A percentile compares a stretch with the other conserved stretches of the same genome.
phyloP scores from a whole-genome alignment of 2,888 invertebrate genomes.

The Lamellibrachia satsuma region DNA sequence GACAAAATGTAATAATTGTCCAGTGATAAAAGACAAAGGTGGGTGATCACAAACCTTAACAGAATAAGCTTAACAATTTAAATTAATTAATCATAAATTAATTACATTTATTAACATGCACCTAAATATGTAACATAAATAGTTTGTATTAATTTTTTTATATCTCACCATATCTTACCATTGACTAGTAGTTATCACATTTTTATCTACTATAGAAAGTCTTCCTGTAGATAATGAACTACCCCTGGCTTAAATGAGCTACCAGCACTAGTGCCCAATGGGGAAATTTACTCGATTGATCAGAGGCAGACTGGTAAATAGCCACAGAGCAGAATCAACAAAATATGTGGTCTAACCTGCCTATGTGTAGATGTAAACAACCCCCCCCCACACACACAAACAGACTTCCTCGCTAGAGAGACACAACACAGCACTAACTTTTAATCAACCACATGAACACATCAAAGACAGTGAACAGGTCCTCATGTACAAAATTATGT shows the following conservation, averaged over 20 bases:
- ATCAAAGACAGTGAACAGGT: not conserved
- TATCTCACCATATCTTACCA: not conserved
- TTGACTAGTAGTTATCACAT: not conserved
- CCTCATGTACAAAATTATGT: no score
- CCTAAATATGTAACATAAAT: not conserved
- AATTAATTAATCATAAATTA: not conserved
- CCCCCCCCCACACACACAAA: not conserved
- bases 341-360: not conserved
- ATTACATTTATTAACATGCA: not conserved
- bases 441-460: not conserved
- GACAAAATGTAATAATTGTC: no score
- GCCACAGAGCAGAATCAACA: not conserved
- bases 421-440: not conserved
- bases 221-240: not conserved
- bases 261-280: not conserved
- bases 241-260: not conserved
- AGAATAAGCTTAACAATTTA: no score
- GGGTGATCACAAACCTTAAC: no score
- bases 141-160: not conserved
- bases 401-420: not conserved
- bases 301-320: not conserved
- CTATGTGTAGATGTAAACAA: not conserved
- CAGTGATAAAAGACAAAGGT: no score
- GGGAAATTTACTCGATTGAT: not conserved
- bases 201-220: not conserved